phyloP scores from a whole-genome alignment of 2,797 vertebrate genomes.

The Neosilurus hyrtlii region DNA sequence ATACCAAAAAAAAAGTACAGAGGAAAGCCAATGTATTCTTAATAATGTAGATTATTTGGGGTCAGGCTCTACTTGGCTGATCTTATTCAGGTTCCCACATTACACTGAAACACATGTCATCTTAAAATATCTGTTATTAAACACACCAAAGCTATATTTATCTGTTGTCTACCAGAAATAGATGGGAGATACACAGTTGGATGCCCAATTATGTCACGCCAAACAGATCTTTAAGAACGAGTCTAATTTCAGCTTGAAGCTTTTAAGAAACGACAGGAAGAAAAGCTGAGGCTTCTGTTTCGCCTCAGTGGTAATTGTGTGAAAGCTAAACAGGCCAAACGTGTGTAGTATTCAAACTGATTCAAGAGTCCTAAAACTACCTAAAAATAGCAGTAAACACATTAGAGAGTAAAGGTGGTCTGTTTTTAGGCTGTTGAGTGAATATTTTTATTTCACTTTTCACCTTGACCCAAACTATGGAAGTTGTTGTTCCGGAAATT shows the following conservation, averaged over 20 bases:
- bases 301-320: constrained; percentile 18
- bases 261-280: constrained; percentile 21
- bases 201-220: constrained; percentile 6
- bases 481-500: not conserved
- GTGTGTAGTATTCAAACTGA: constrained; percentile 4
- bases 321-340: constrained; percentile 22
- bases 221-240: constrained; percentile 29
- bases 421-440: not conserved
- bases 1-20: not conserved
- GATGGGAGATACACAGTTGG: not conserved
- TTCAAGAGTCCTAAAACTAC: not conserved
- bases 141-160: not conserved
- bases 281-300: not conserved
- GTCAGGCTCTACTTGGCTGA: not conserved
- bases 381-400: not conserved
- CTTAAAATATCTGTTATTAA: not conserved
- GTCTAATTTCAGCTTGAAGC: constrained; percentile 23
- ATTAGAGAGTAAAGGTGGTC: constrained; percentile 10
- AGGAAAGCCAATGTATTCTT: not conserved
- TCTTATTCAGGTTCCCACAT: not conserved
- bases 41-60: not conserved
- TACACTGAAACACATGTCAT: not conserved
- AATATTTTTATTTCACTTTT: not conserved
- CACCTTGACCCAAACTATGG: not conserved
- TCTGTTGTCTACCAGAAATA: not conserved